phyloP scores from a whole-genome alignment of 2,888 invertebrate genomes.

The Gymnocheta viridis region DNA sequence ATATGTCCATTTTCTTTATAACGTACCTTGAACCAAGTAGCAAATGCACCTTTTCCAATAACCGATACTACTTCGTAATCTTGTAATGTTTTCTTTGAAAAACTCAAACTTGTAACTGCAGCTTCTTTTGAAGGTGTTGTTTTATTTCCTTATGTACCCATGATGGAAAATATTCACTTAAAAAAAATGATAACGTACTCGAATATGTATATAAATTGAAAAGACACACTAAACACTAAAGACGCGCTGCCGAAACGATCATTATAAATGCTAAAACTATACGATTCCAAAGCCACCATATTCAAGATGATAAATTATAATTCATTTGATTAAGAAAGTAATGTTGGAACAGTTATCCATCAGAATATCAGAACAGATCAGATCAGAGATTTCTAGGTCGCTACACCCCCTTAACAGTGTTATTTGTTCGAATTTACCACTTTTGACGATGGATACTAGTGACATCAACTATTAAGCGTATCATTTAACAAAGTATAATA shows the following conservation, averaged over 20 bases:
- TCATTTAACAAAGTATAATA: too few relatives aligned
- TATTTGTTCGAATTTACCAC: too few relatives aligned
- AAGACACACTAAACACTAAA: neutral
- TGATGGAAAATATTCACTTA: neutral
- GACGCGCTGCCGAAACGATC: slow-evolving; percentile 29
- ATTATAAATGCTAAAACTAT: slow-evolving; percentile 31
- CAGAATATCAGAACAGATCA: too few relatives aligned
- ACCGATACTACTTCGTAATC: slow-evolving; percentile 85
- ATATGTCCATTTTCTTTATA: slow-evolving; percentile 83
- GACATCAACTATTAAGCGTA: too few relatives aligned
- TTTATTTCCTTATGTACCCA: slow-evolving; percentile 49
- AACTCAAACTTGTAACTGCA: slow-evolving; percentile 69
- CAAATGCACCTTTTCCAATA: slow-evolving; percentile 84
- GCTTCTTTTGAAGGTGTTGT: slow-evolving; percentile 23
- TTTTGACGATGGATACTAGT: too few relatives aligned
- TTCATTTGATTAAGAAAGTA: too few relatives aligned
- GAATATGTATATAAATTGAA: neutral
- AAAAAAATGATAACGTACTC: neutral
- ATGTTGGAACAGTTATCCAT: too few relatives aligned
- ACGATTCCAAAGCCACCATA: slow-evolving; percentile 22
- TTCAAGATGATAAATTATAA: too few relatives aligned
- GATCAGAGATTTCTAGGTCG: too few relatives aligned
- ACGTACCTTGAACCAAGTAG: slow-evolving; percentile 85
- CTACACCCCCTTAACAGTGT: too few relatives aligned
- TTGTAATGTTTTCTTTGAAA: slow-evolving; percentile 78